A percentile compares a stretch with the other conserved stretches of the same genome.
Conservation (phyloP, 2,113 vertebrate species). For the Psittacula cyanocephala region DNA sequence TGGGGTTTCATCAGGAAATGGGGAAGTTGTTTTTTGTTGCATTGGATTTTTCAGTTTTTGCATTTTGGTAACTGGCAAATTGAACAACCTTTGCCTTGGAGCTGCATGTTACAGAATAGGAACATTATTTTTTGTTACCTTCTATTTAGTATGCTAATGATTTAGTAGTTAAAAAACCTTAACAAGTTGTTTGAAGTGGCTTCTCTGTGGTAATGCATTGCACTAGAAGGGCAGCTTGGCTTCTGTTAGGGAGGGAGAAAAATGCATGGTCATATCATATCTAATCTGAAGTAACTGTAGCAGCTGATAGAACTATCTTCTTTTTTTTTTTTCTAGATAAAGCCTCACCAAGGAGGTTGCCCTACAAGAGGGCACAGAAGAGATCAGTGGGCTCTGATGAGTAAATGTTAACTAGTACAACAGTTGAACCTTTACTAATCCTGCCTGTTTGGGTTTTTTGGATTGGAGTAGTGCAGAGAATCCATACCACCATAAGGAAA, state of each 20-base stretch:
- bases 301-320: background rate
- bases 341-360: conserved; percentile 91
- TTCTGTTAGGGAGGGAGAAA: background rate
- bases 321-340: conserved; percentile 80
- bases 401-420: conserved; percentile 79
- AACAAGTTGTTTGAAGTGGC: background rate
- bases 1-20: background rate
- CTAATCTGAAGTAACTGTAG: background rate
- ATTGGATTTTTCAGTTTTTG: background rate
- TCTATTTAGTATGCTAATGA: background rate
- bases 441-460: conserved; percentile 65
- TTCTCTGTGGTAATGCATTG: background rate
- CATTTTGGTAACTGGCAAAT: background rate
- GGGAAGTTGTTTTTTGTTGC: background rate
- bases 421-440: conserved; percentile 74
- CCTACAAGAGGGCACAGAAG: conserved; percentile 94
- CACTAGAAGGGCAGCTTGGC: background rate
- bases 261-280: background rate
- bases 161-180: background rate
- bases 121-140: background rate
- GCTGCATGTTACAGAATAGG: background rate
- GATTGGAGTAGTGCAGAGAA: conserved; percentile 74
- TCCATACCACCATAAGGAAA: conserved; percentile 67
- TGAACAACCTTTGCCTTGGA: background rate
- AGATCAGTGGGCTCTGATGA: conserved; percentile 96